Percentiles rank a stretch among this genome's conserved stretches.
phyloP scores from a whole-genome alignment of 2,113 vertebrate genomes.

The Pandion haliaetus region DNA sequence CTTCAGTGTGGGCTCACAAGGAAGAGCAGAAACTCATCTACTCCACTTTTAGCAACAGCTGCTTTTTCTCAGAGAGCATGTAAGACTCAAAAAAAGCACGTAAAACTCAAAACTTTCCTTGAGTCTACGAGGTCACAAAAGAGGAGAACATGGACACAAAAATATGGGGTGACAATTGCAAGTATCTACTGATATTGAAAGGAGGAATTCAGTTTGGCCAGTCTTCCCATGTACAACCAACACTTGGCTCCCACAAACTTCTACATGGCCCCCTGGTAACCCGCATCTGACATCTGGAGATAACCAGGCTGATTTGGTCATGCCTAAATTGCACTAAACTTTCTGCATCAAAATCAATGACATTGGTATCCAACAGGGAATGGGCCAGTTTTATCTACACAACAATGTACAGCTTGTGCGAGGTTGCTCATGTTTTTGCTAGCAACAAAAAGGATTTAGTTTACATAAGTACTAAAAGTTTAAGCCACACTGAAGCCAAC shows the following conservation, averaged over 20 bases:
- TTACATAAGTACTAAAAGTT: background rate
- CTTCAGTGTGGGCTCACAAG: background rate
- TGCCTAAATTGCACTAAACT: background rate
- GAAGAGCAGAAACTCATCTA: background rate
- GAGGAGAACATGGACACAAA: background rate
- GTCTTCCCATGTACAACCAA: rapidly evolving
- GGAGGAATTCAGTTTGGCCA: background rate
- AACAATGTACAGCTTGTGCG: rapidly evolving
- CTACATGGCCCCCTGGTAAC: background rate
- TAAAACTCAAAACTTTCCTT: background rate
- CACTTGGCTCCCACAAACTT: background rate
- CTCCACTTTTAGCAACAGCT: background rate
- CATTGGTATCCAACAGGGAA: background rate
- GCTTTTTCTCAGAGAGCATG: background rate
- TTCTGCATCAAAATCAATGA: background rate
- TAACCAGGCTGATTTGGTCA: background rate
- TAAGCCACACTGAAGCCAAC: background rate
- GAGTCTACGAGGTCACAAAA: background rate
- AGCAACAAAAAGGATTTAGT: background rate
- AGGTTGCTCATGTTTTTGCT: background rate
- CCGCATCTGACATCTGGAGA: background rate
- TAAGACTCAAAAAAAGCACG: background rate
- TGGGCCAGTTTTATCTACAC: background rate
- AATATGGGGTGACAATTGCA: background rate
- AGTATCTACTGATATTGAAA: too few relatives aligned